Percentiles rank a stretch among this genome's conserved stretches.
Conservation (phyloP, 2,797 vertebrate genomes). For the Ctenosaura bakeri region DNA sequence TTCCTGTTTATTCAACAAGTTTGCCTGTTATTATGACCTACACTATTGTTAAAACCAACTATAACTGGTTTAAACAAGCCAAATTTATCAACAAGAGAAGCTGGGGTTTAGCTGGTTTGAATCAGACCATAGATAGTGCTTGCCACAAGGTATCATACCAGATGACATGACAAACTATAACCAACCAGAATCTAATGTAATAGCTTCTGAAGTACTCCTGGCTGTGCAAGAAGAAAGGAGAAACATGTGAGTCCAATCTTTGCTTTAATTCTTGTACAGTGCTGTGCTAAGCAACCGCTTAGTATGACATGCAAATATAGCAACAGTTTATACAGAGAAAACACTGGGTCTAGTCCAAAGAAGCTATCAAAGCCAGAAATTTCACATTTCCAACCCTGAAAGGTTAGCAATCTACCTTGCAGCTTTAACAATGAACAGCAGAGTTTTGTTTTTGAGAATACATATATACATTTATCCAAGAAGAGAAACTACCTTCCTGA, state of each 20-base stretch:
- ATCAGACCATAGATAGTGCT: not conserved
- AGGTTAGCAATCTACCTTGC: constrained; percentile 39
- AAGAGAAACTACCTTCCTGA: constrained; percentile 92
- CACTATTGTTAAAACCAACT: not conserved
- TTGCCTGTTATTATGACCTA: not conserved
- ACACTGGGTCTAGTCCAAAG: constrained; percentile 9
- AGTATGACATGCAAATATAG: not conserved
- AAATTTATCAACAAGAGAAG: not conserved
- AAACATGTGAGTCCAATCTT: no score
- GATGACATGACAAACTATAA: not conserved
- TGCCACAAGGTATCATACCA: not conserved
- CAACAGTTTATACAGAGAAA: not conserved
- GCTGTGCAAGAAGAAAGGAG: not conserved
- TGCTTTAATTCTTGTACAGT: not conserved
- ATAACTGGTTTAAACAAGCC: not conserved
- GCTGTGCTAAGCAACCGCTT: not conserved
- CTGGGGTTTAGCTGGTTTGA: not conserved
- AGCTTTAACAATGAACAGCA: constrained; percentile 58
- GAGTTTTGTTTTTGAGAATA: constrained; percentile 53
- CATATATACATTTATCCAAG: constrained; percentile 60
- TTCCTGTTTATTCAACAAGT: not conserved
- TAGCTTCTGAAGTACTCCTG: not conserved
- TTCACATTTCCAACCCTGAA: constrained; percentile 39
- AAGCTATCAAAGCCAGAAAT: constrained; percentile 30
- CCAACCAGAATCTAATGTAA: not conserved